These are phyloP conservation scores for Clarias pachynema DNA, from an alignment of 2,797 vertebrate genomes.

Conservation along the genomic window DNA sequence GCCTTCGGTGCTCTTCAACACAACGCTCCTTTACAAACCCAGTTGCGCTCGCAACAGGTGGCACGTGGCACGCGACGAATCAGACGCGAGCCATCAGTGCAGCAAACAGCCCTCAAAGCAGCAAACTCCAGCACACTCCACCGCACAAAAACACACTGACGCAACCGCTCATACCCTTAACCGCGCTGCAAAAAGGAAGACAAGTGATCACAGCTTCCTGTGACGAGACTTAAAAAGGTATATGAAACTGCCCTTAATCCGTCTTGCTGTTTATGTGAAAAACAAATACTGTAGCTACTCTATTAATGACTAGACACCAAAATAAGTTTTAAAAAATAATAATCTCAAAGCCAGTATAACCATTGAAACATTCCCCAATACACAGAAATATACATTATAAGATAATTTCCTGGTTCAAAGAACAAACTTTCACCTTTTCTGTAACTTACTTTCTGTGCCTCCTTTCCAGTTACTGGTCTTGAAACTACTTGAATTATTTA, in stretches of 20 bases:
- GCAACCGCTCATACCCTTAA: constrained; percentile 29
- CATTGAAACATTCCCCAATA: neutral
- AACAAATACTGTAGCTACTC: neutral
- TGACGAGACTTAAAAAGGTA: constrained; percentile 63
- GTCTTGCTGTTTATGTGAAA: neutral
- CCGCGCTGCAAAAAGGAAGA: constrained; percentile 77
- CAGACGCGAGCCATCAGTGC: constrained; percentile 10
- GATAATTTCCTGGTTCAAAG: neutral
- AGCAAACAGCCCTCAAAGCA: constrained; percentile 14
- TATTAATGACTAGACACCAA: neutral
- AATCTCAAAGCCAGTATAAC: neutral
- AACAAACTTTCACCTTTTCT: neutral
- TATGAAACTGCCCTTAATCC: neutral
- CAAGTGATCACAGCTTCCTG: constrained; percentile 81
- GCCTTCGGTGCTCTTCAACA: constrained; percentile 27
- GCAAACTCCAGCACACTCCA: constrained; percentile 43
- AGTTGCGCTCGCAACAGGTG: constrained; percentile 37
- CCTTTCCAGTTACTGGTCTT: neutral
- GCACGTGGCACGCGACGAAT: constrained; percentile 37
- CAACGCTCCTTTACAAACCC: constrained; percentile 3
- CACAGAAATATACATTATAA: neutral
- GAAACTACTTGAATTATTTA: constrained; percentile 50
- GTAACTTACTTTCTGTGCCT: neutral
- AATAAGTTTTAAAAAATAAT: neutral
- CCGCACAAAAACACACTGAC: constrained; percentile 40